Percentiles rank a stretch among this genome's conserved stretches.
Evolutionary conservation across 2,113 vertebrate species (phyloP).

Genomic region (Equus przewalskii): DNA sequence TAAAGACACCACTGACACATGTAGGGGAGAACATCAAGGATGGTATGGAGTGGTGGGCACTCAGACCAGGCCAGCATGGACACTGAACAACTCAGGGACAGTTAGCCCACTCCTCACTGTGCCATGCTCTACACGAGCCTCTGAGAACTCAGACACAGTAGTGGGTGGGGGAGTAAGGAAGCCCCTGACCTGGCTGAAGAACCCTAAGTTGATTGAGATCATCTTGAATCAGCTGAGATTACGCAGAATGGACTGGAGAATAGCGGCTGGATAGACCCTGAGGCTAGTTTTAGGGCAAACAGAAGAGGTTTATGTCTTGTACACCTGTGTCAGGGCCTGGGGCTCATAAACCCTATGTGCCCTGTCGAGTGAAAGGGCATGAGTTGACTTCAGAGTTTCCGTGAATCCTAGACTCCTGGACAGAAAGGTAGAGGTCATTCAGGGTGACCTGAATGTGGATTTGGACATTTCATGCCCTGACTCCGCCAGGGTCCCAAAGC

Average conservation of each 20-base stretch:
- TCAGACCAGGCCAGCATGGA: not conserved
- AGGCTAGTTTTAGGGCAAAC: not conserved
- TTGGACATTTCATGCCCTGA: not conserved
- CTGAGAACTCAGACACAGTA: not conserved
- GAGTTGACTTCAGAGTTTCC: not conserved
- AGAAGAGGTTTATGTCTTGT: not conserved
- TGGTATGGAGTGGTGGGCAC: not conserved
- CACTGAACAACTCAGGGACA: no score
- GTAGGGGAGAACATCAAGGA: not conserved
- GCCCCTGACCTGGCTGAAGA: not conserved
- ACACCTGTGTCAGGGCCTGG: not conserved
- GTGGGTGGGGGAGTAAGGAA: accelerated
- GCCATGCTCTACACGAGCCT: accelerated
- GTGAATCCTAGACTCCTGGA: not conserved
- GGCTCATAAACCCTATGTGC: not conserved
- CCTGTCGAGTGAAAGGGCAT: not conserved
- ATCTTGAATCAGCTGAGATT: not conserved
- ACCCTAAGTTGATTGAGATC: no score
- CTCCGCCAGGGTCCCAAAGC: not conserved
- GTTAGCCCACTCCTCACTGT: accelerated
- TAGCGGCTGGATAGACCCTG: not conserved
- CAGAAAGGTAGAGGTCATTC: not conserved
- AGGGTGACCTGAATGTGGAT: not conserved
- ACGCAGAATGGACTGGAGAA: not conserved
- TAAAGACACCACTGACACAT: accelerated